These are phyloP conservation scores for Mionectes olivaceus DNA, from an alignment of 2,797 vertebrate species.

Conservation along the genomic window DNA sequence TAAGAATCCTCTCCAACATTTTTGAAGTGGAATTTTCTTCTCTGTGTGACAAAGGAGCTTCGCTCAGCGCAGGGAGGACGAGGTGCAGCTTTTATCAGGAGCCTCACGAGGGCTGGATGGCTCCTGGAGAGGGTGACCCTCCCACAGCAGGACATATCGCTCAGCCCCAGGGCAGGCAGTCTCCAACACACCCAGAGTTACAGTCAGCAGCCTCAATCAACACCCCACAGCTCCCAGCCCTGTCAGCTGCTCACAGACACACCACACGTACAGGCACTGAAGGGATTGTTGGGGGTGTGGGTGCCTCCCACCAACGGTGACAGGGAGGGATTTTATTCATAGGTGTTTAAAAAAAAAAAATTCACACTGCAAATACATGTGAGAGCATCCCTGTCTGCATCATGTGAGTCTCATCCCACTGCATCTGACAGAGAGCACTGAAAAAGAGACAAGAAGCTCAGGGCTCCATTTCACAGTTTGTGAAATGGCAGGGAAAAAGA, in stretches of 20 bases:
- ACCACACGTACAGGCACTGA: fast-evolving
- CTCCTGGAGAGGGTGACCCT: background rate
- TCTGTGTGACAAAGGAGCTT: background rate
- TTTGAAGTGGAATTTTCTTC: background rate
- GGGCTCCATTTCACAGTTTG: background rate
- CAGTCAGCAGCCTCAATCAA: background rate
- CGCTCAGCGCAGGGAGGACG: fast-evolving
- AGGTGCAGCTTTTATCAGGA: background rate
- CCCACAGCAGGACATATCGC: fast-evolving
- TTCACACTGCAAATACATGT: background rate
- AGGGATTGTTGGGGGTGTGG: background rate
- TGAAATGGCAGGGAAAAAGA: background rate
- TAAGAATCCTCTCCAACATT: background rate
- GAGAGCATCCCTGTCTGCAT: background rate
- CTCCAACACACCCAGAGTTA: background rate
- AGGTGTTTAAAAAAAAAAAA: background rate
- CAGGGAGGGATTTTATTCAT: background rate
- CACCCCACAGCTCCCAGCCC: background rate
- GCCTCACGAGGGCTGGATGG: background rate
- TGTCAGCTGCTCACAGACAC: fast-evolving
- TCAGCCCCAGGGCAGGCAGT: background rate
- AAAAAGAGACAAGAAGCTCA: background rate
- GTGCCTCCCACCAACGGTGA: background rate
- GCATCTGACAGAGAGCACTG: background rate
- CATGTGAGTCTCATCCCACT: background rate